Base-by-base conservation (phyloP, 2,888 invertebrate species). In the Cataglyphis albicans region DNA sequence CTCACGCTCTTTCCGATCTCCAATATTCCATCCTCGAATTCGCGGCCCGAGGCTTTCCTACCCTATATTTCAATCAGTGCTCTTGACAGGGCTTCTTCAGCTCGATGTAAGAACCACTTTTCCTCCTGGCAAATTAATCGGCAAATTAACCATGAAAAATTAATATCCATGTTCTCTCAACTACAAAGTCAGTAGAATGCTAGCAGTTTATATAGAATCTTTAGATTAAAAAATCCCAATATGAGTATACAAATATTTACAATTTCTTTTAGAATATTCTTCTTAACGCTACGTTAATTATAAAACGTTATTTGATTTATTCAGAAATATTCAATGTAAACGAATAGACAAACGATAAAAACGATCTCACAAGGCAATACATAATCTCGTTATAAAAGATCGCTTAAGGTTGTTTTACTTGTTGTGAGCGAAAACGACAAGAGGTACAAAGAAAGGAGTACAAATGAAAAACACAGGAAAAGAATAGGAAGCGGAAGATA, bases 61-160 rank as follows among this genome's bases (percentile, higher is more conserved):
- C 92, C 92, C 93, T 92, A 93, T 93, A 93, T 94, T 94, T 93
- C 93, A 94, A 94, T 94, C 93, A 93, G 92, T 93, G 92, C 90
- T 93, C 90, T 91, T 92, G 93, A 93, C 93, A 93, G 92, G 90
- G 90, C 87, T 85, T 85, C 91, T 90, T 86, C 84, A 81, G 70
- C 85, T 68, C 83, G 81, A 84, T 82, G 83, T 90, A 86, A 88
- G 84, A 90, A 89, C 91, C 89, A 88, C 88, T 91, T 91, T 84
- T 83, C 88, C 84, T 82, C 90, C 78, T 84, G 90, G 89, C 90
- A 92, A 93, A 94, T 93, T 93, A 94, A 94, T 93, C 92, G 92
- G 90, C 89, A 90, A 90, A 92, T 94, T 93, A 93, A 92, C 91
- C 90, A 88, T 88, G 90, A 93, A 92, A 93, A 93, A 92, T 92